Base-by-base conservation (phyloP, 2,888 invertebrate species). In the Flabesymbios commensalis region DNA sequence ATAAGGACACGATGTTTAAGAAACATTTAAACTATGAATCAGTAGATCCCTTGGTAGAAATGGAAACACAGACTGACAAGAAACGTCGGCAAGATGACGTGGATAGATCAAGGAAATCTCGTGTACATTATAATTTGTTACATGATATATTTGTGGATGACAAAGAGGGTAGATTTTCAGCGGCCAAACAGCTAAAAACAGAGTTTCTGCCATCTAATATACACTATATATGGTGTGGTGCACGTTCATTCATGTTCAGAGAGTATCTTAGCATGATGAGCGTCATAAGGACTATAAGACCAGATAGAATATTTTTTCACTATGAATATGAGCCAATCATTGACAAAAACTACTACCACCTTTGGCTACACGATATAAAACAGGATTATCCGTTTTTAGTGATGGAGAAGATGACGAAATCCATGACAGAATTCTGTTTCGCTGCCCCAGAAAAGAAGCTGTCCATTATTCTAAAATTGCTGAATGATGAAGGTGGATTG, bases 181-280 rank as follows among this genome's bases (percentile, higher is more conserved):
- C n/a, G n/a, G n/a, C n/a, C n/a, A n/a, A n/a, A n/a, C n/a, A 69
- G 24, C 57, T 70, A 31, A 36, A 59, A 29, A 49, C 59, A 7
- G 43, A 60, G n/a, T 48, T 58, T 22, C 49, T 59, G 17, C 63
- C 70, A 3, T 45, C 65, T 19, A 61, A 68, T 32, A 71, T 77
- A 1, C 74, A 74, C 56, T 78, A 68, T 56, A 69, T 78, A 1
- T 79, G 78, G 78, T 79, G 78, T 54, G 62, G 69, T 0, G 26
- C 14, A 14, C 28, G 71, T 14, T 74, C 74, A 43, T 75, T 79
- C 55, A 67, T 72, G 41, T 80, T 75, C 64, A 68, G 70, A 29
- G 71, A 77, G 56, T 78, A 76, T 63, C 61, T 80, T 22, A 74
- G 76, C 28, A 71, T 80, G 3, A 28, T 74, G 22, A 67, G 66